phyloP scores from a whole-genome alignment of 1,140 invertebrate species.

The Chelonus insularis region DNA sequence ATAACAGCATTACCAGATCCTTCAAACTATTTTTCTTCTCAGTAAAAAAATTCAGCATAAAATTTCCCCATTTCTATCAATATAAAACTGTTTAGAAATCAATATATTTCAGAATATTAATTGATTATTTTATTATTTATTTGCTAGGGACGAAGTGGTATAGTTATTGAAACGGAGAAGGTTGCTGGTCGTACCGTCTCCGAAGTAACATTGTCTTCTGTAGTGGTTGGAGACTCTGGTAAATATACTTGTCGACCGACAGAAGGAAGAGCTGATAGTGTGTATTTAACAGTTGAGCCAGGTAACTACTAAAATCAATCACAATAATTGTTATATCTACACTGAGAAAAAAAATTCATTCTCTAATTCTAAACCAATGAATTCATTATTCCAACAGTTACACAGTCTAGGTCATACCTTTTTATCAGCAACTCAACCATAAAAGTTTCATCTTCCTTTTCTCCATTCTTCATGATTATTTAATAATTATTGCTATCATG shows the following conservation, averaged over 20 bases:
- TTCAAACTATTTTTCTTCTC: background rate
- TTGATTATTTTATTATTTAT: constrained; percentile 9
- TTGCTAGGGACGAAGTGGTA: constrained; percentile 51
- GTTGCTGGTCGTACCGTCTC: constrained; percentile 55
- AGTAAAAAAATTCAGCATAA: background rate
- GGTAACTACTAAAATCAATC: constrained; percentile 43
- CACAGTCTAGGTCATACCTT: too few species aligned
- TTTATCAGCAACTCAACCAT: too few species aligned
- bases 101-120: too few species aligned
- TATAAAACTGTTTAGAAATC: background rate
- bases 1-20: too few species aligned
- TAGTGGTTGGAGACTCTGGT: constrained; percentile 56
- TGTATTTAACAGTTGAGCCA: constrained; percentile 59
- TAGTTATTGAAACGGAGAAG: constrained; percentile 59
- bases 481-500: too few species aligned
- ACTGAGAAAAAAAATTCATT: too few species aligned
- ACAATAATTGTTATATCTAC: too few species aligned
- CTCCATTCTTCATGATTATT: too few species aligned
- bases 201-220: constrained; percentile 57
- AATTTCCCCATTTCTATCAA: constrained; percentile 15
- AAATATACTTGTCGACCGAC: constrained; percentile 64
- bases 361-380: too few species aligned
- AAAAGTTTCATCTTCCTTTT: too few species aligned
- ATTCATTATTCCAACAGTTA: too few species aligned
- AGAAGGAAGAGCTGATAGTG: constrained; percentile 56